These are phyloP conservation scores for Chlorospingus semifuscus DNA, from an alignment of 2,797 vertebrate species.

Conservation along the genomic window DNA sequence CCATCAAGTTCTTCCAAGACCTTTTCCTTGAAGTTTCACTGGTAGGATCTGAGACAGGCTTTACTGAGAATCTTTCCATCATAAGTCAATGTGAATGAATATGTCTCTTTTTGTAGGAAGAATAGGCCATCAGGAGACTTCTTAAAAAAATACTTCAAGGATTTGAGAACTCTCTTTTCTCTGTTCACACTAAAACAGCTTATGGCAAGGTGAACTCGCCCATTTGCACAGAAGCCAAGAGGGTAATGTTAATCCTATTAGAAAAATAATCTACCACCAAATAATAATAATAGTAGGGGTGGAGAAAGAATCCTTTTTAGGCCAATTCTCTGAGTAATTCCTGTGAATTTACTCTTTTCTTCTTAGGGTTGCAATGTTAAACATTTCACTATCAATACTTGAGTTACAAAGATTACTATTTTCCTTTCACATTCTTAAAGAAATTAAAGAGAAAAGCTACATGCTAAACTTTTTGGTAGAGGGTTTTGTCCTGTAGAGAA, in stretches of 20 bases:
- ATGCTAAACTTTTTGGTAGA: background rate
- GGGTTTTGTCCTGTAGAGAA: background rate
- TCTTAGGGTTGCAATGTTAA: background rate
- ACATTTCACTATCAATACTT: background rate
- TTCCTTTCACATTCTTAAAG: background rate
- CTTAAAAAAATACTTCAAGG: background rate
- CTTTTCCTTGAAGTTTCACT: background rate
- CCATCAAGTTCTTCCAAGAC: background rate
- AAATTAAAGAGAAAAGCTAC: background rate
- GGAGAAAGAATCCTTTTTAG: background rate
- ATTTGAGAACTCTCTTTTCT: background rate
- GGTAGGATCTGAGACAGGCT: background rate
- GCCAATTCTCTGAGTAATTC: background rate
- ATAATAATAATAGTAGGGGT: background rate
- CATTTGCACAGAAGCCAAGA: slow-evolving; percentile 14
- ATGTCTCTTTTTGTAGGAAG: background rate
- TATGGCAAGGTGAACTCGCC: slow-evolving; percentile 24
- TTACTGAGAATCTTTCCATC: background rate
- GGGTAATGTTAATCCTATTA: slow-evolving; percentile 39
- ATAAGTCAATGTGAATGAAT: background rate
- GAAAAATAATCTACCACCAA: slow-evolving; percentile 37
- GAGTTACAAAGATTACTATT: background rate
- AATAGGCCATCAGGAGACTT: background rate
- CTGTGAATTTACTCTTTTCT: background rate
- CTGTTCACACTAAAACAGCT: slow-evolving; percentile 14